Base-by-base conservation (phyloP, 2,113 vertebrate species). In the Ramphastos sulfuratus region DNA sequence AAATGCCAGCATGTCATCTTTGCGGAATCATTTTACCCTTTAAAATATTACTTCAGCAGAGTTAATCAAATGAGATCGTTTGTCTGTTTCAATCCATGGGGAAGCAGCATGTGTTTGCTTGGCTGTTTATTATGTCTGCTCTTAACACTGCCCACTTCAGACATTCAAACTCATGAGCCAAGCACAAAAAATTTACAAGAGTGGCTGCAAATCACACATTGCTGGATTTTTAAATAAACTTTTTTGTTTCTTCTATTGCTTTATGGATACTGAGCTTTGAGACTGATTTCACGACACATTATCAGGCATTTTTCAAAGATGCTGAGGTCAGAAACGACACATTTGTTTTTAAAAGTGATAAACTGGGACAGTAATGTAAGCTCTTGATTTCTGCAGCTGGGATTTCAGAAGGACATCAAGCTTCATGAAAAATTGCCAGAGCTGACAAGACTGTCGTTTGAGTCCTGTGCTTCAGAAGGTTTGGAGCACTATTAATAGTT, bases 1-100 rank as follows among this genome's bases (percentile, higher is more conserved):
- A 94, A 92, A 95, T 96, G 93, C 90, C 80, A 95, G 95, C 85
- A 15, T 95, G 93, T 94, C 95, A 84, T 96, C 90, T 96, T 88
- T 9, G 20, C 86, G 63, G 63, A 95, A 94, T 95, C 88, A 66
- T 93, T 94, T 88, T 86, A 83, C 80, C 80, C 75, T 56, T 95
- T 93, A 91, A 92, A 94, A 91, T 84, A 96, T 90, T 88, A 92
- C 84, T 96, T 95, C 86, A 93, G 80, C 80, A 84, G 93, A 94
- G 85, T 95, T 96, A 95, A 95, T 96, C 92, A 94, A 79, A 93
- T 88, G 77, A 94, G 83, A 50, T 94, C 93, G 76, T 66, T 93
- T 93, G 72, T 79, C 95, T 90, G 69, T 86, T 95, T 87, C 80
- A 48, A 5, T 88, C 76, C 59, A 5, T 42, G 77, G 92, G 83